Percentiles rank a stretch among this genome's conserved stretches.
phyloP scores from a whole-genome alignment of 2,113 vertebrate genomes.

The Rafetus swinhoei region DNA sequence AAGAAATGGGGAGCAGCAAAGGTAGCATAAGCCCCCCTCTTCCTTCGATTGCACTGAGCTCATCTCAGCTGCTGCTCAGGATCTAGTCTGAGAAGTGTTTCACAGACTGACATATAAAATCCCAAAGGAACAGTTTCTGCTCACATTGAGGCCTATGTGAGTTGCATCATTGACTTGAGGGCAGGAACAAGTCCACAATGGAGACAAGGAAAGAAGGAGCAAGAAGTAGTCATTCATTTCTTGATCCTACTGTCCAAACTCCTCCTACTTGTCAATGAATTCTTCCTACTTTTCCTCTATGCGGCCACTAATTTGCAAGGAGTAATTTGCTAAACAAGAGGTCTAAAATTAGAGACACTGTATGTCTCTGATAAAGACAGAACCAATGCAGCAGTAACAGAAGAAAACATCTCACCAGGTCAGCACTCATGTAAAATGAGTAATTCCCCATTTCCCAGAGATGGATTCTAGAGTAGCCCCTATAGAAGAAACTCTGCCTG shows the following conservation, averaged over 20 bases:
- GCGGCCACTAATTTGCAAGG: neutral
- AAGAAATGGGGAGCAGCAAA: neutral
- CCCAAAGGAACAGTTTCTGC: rapidly evolving
- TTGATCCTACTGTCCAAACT: slow-evolving; percentile 26
- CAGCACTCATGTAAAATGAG: neutral
- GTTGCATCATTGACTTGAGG: neutral
- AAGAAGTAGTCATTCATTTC: neutral
- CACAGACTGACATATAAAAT: rapidly evolving
- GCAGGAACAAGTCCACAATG: neutral
- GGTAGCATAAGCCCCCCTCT: neutral
- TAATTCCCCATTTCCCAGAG: neutral
- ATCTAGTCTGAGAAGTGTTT: rapidly evolving
- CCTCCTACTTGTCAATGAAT: slow-evolving; percentile 35
- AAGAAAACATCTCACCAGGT: neutral
- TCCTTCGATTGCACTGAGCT: neutral
- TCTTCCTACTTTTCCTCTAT: slow-evolving; percentile 38
- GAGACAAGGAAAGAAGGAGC: neutral
- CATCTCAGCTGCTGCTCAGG: neutral
- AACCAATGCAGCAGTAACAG: neutral
- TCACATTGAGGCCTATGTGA: neutral
- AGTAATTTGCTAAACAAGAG: neutral
- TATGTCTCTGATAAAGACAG: neutral
- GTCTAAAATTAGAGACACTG: neutral
- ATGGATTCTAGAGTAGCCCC: neutral
- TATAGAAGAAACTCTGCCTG: neutral